Evolutionary conservation across 2,888 invertebrate genomes (phyloP), one percentile per base, ranked within the genome.

Genomic region (Drosophila neotestacea): DNA sequence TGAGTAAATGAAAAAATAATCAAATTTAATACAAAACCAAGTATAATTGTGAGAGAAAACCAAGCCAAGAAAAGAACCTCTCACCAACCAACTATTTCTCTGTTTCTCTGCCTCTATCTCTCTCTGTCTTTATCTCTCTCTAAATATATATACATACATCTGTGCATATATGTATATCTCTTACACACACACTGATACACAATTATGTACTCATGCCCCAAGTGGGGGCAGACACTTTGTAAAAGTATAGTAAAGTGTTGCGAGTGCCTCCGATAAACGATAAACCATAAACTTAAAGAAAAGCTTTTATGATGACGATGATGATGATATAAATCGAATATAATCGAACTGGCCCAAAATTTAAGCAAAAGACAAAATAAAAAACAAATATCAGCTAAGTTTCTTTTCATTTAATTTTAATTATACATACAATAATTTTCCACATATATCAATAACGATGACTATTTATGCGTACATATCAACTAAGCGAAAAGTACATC

Each of bases 391-490:
- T 84, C 81, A 82, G 77, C 75, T 65, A 73, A 71, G 66, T 83
- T 82, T 72, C 63, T 80, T 85, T 85, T 85, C 66, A 80, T 85
- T 85, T 87, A 66, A 78, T 82, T 87, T 85, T 66, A 75, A 78
- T 80, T 89, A 72, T 63, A 75, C 67, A 75, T 42, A 65, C 59
- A 80, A 80, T 90, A 62, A 80, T 88, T 90, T 86, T 88, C 73
- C 85, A 91, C 89, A 90, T 88, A 90, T 91, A 91, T 91, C 91
- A 91, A 91, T 91, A 92, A 91, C 92, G 91, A 92, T 91, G 92
- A 92, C 91, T 92, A 91, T 91, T 89, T 90, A 80, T 85, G 83
- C 84, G 79, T 85, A 79, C 27, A 28, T 44, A 44, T 78, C 72
- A 73, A 84, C 73, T 80, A 85, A 82, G 70, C 61, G 59, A 66